Evolutionary conservation across 2,797 vertebrate species (phyloP).

Genomic region (Clarias pachynema): DNA sequence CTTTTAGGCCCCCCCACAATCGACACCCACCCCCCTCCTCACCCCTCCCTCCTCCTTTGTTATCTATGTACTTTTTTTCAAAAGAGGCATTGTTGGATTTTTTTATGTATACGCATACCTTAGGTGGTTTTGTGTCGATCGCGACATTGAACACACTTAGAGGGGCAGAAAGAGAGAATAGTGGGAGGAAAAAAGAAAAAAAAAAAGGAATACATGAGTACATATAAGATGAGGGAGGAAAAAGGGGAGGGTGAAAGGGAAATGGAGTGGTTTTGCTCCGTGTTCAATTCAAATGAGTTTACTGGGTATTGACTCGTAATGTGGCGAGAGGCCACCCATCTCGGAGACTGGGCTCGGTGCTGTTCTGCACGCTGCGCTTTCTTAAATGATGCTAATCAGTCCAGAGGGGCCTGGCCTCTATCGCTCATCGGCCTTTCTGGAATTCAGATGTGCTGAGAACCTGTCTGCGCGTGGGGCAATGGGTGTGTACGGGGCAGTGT

Average conservation of each 20-base stretch:
- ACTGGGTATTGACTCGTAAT: conserved; percentile 86
- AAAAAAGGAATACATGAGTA: conserved; percentile 34
- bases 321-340: conserved; percentile 90
- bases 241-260: conserved; percentile 19
- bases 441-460: conserved; percentile 95
- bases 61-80: conserved; percentile 72
- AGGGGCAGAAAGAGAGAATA: conserved; percentile 52
- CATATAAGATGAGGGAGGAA: conserved; percentile 22
- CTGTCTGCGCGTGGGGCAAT: conserved; percentile 66
- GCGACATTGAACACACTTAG: conserved; percentile 24
- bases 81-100: conserved; percentile 68
- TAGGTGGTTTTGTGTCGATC: conserved; percentile 42
- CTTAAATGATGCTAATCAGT: conserved; percentile 98
- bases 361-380: conserved; percentile 78
- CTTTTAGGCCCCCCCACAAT: conserved; percentile 36
- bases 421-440: conserved; percentile 87
- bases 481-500: conserved; percentile 22
- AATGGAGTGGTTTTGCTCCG: conserved; percentile 73
- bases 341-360: conserved; percentile 78
- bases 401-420: conserved; percentile 90
- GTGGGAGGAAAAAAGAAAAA: conserved; percentile 40
- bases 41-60: conserved; percentile 61
- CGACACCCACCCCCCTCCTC: too few species aligned
- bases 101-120: conserved; percentile 65
- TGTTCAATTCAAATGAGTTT: conserved; percentile 85